phyloP scores from a whole-genome alignment of 2,888 invertebrate species.

The Scaptomyza reducta region DNA sequence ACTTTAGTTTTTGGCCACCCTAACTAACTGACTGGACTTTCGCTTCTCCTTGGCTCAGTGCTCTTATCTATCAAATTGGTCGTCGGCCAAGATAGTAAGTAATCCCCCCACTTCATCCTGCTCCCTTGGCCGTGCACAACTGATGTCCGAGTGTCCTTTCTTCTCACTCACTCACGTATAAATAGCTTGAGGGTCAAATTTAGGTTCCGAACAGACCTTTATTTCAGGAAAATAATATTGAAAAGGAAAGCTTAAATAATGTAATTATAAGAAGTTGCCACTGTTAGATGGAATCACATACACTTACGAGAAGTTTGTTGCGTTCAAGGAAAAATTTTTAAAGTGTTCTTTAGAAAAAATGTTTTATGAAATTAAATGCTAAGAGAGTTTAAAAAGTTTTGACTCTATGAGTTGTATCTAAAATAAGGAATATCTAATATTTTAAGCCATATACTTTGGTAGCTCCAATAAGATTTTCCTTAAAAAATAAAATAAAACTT shows the following conservation, averaged over 20 bases:
- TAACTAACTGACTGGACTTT: slow-evolving; percentile 32
- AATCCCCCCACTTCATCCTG: not conserved
- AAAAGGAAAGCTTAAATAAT: slow-evolving; percentile 35
- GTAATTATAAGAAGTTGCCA: slow-evolving; percentile 38
- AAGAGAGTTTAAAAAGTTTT: not conserved
- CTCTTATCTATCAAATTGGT: slow-evolving; percentile 76
- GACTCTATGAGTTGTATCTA: no score
- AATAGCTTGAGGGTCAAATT: slow-evolving; percentile 75
- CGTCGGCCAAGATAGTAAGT: slow-evolving; percentile 51
- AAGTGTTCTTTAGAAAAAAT: not conserved
- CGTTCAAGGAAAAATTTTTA: not conserved
- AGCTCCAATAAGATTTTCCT: no score
- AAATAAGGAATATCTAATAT: no score
- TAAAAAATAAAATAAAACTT: no score
- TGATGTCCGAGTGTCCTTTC: slow-evolving; percentile 31
- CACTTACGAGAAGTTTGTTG: not conserved
- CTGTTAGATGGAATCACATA: slow-evolving; percentile 7
- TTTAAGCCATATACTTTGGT: no score
- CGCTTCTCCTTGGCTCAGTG: slow-evolving; percentile 47
- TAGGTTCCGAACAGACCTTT: slow-evolving; percentile 54
- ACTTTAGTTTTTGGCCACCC: slow-evolving; percentile 38
- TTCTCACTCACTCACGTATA: slow-evolving; percentile 52
- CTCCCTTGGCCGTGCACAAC: slow-evolving; percentile 7
- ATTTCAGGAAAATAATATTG: slow-evolving; percentile 25
- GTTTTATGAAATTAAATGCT: not conserved